phyloP scores from a whole-genome alignment of 2,797 vertebrate genomes.

The Allobates femoralis region DNA sequence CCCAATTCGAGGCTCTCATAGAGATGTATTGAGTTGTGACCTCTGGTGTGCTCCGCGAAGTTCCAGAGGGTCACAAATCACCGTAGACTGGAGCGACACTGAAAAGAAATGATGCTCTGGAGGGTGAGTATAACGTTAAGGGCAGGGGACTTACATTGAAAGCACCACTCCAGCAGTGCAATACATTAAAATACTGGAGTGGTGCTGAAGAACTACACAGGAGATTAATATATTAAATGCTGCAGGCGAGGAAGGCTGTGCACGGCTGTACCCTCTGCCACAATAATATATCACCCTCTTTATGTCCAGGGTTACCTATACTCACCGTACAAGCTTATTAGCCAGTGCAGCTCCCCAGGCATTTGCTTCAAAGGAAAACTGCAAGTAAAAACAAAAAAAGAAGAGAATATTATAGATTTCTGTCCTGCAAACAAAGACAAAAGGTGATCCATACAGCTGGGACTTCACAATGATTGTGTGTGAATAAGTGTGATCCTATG shows the following conservation, averaged over 20 bases:
- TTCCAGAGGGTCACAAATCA: too few relatives aligned
- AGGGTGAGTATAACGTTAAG: too few relatives aligned
- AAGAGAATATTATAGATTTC: neutral
- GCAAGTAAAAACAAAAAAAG: conserved; percentile 64
- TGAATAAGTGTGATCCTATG: neutral
- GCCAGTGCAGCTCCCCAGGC: conserved; percentile 89
- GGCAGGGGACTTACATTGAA: too few relatives aligned
- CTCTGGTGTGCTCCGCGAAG: too few relatives aligned
- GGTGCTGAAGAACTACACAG: neutral
- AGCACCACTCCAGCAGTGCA: too few relatives aligned
- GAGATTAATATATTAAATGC: neutral
- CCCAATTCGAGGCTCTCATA: too few relatives aligned
- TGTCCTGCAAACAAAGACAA: neutral
- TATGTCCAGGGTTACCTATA: neutral
- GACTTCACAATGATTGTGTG: neutral
- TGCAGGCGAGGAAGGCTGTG: neutral
- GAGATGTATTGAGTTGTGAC: too few relatives aligned
- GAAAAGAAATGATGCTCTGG: too few relatives aligned
- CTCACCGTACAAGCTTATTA: conserved; percentile 86
- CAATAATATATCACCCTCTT: neutral
- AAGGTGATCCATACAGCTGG: too few relatives aligned
- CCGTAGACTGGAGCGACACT: too few relatives aligned
- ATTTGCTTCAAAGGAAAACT: conserved; percentile 87
- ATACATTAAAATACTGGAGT: too few relatives aligned
- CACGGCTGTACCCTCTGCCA: neutral